A percentile compares a stretch with the other conserved stretches of the same genome.
Evolutionary conservation across 2,113 vertebrate genomes (phyloP).

Genomic region (Tichodroma muraria): DNA sequence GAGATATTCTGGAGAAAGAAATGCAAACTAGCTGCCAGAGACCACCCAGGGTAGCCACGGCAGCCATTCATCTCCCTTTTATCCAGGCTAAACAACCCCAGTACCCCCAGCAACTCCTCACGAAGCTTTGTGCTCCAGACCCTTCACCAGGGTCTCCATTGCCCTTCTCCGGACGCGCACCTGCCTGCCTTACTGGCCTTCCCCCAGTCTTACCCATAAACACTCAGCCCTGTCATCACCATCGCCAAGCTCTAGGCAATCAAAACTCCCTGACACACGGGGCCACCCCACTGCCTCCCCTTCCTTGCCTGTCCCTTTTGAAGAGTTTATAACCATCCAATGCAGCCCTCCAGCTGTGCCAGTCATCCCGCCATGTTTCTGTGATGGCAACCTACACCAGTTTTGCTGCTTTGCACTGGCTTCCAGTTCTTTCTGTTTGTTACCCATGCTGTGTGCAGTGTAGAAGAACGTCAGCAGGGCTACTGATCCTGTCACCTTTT

Average conservation of each 20-base stretch:
- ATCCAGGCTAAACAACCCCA: neutral
- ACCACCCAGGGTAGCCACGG: neutral
- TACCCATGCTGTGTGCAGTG: neutral
- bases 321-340: neutral
- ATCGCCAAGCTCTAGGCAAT: neutral
- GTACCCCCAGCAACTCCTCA: too few relatives aligned
- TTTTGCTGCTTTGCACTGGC: neutral
- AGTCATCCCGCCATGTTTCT: neutral
- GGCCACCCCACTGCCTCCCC: neutral
- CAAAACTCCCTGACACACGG: accelerated
- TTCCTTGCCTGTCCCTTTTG: too few relatives aligned
- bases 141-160: neutral
- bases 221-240: neutral
- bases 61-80: neutral
- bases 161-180: neutral
- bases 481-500: neutral
- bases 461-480: neutral
- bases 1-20: neutral
- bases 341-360: neutral
- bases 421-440: neutral
- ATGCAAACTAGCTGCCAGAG: neutral
- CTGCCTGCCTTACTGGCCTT: neutral
- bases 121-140: neutral
- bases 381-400: neutral
- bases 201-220: neutral